Conservation (phyloP, 1,140 invertebrate species). For the Helicoverpa armigera region DNA sequence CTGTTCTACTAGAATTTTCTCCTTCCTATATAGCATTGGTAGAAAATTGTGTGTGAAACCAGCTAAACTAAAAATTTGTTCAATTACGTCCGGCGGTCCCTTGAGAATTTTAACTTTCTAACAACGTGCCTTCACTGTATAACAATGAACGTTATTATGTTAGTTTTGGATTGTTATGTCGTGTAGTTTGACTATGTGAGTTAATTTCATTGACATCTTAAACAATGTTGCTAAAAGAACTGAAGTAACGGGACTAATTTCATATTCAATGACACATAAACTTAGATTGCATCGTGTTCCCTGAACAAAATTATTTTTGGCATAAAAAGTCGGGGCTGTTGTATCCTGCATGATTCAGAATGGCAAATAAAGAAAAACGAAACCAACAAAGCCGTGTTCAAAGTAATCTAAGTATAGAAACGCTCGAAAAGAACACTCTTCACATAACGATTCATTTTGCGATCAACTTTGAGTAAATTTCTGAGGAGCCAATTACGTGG, state of each 20-base stretch:
- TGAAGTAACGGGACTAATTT: background rate
- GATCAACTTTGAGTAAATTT: slow-evolving; percentile 46
- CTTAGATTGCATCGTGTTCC: too few relatives aligned
- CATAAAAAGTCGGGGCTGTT: background rate
- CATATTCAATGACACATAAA: too few relatives aligned
- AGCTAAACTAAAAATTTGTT: slow-evolving; percentile 46
- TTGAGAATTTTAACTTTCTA: slow-evolving; percentile 50
- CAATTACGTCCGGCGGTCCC: slow-evolving; percentile 35
- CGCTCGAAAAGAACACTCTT: slow-evolving; percentile 25
- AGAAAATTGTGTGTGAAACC: slow-evolving; percentile 42
- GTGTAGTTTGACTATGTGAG: background rate
- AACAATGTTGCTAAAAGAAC: too few relatives aligned
- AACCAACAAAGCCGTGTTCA: slow-evolving; percentile 3
- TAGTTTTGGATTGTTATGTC: slow-evolving; percentile 13
- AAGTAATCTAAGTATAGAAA: slow-evolving; percentile 25
- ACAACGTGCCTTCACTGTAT: slow-evolving; percentile 15
- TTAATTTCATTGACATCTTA: slow-evolving; percentile 10
- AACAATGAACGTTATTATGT: slow-evolving; percentile 19
- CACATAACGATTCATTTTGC: slow-evolving; percentile 41
- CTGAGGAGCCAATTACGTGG: slow-evolving; percentile 46
- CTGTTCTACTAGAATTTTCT: slow-evolving; percentile 21
- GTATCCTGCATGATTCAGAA: slow-evolving; percentile 25
- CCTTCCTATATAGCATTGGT: slow-evolving; percentile 23
- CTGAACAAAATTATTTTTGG: background rate
- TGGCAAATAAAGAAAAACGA: background rate